phyloP scores from a whole-genome alignment of 1,140 invertebrate genomes.

The Phthorimaea operculella region DNA sequence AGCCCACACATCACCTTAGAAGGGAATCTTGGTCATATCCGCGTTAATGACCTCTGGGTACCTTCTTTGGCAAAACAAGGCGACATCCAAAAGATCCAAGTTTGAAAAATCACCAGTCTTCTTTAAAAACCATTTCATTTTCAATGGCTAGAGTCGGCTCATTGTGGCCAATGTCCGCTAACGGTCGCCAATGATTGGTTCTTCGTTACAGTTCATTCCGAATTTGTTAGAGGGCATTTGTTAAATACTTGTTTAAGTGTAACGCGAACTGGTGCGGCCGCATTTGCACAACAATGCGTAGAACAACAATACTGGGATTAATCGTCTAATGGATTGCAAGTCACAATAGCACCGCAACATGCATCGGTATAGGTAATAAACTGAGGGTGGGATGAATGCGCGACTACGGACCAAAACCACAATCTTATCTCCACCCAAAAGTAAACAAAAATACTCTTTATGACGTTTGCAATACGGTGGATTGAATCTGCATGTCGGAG shows the following conservation, averaged over 20 bases:
- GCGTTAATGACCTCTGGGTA: constrained; percentile 32
- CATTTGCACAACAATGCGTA: constrained; percentile 42
- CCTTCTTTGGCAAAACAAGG: constrained; percentile 10
- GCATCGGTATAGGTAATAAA: constrained; percentile 58
- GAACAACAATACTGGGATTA: constrained; percentile 50
- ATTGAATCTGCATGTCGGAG: background rate
- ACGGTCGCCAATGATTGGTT: background rate
- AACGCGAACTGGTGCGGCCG: background rate
- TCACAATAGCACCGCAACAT: constrained; percentile 53
- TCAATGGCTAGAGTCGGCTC: background rate
- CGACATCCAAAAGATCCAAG: constrained; percentile 6
- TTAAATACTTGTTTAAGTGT: background rate
- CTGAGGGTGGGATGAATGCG: constrained; percentile 54
- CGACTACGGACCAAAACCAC: constrained; percentile 27
- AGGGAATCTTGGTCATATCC: constrained; percentile 29
- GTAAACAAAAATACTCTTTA: constrained; percentile 33
- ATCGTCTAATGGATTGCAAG: constrained; percentile 58
- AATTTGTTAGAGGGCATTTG: background rate
- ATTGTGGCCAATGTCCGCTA: constrained; percentile 2
- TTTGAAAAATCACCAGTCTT: background rate
- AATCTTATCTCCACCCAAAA: constrained; percentile 10
- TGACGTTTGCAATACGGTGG: constrained; percentile 15
- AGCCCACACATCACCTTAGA: constrained; percentile 38
- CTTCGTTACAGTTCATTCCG: background rate
- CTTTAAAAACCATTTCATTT: background rate